These are phyloP conservation scores for Apocrypta bakeri DNA, from an alignment of 1,140 invertebrate genomes.

Conservation along the genomic window DNA sequence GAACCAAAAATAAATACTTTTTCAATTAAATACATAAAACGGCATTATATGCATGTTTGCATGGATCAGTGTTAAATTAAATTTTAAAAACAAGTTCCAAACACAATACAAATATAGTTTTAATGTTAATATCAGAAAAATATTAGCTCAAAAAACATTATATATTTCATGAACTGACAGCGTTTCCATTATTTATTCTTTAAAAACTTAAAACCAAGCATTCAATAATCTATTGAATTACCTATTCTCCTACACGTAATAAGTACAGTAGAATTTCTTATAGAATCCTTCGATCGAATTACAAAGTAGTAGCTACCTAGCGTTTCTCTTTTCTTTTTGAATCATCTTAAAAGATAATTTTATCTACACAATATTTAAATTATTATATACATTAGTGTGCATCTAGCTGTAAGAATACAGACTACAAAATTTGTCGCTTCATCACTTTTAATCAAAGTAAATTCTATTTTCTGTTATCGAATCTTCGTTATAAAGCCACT, in stretches of 20 bases:
- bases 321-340: slow-evolving; percentile 29
- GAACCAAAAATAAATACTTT: not conserved
- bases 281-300: slow-evolving; percentile 30
- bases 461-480: slow-evolving; percentile 20
- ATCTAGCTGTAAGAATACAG: slow-evolving; percentile 36
- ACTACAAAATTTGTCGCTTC: slow-evolving; percentile 26
- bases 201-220: slow-evolving; percentile 3
- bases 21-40: slow-evolving; percentile 33
- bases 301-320: slow-evolving; percentile 22
- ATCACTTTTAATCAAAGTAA: not conserved
- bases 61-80: not conserved
- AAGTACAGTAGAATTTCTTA: slow-evolving; percentile 48
- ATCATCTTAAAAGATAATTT: slow-evolving; percentile 69
- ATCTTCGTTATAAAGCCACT: slow-evolving; percentile 28
- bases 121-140: slow-evolving; percentile 1
- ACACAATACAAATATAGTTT: not conserved
- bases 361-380: slow-evolving; percentile 72
- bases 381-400: slow-evolving; percentile 68
- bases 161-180: too few species aligned
- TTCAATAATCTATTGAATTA: slow-evolving; percentile 10
- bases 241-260: slow-evolving; percentile 23
- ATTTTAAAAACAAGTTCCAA: slow-evolving; percentile 14
- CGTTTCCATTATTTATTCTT: too few species aligned
- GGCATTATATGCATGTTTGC: slow-evolving; percentile 44
- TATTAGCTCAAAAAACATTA: not conserved